Conservation (phyloP, 2,113 vertebrate species). For the Cygnus atratus region DNA sequence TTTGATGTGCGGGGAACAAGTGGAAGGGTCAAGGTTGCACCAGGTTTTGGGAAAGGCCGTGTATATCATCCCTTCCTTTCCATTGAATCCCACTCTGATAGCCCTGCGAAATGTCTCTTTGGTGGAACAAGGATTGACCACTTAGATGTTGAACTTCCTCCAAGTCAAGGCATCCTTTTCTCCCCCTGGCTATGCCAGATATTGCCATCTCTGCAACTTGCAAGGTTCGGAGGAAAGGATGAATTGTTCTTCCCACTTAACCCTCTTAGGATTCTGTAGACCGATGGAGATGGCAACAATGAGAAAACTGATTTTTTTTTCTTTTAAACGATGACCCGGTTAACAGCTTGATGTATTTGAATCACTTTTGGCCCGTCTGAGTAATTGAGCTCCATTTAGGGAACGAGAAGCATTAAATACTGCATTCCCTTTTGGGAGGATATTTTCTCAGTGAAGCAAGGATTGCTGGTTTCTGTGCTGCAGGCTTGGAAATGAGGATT, state of each 20-base stretch:
- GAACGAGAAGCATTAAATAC: background rate
- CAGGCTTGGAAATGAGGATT: background rate
- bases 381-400: background rate
- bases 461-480: background rate
- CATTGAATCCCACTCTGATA: accelerated
- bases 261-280: background rate
- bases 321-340: background rate
- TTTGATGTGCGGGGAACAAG: accelerated
- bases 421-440: background rate
- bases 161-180: background rate
- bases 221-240: background rate
- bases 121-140: background rate
- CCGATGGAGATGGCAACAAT: background rate
- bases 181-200: background rate
- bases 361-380: background rate
- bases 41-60: accelerated
- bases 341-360: background rate
- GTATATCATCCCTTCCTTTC: background rate
- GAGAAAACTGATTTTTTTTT: background rate
- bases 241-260: background rate
- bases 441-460: slow-evolving; percentile 42
- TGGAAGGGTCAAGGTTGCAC: background rate
- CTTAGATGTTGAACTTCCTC: background rate
- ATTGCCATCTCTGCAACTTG: background rate
- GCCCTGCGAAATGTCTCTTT: background rate